These are phyloP conservation scores for Eupleurogrammus muticus DNA, from an alignment of 2,797 vertebrate species.

Conservation along the genomic window DNA sequence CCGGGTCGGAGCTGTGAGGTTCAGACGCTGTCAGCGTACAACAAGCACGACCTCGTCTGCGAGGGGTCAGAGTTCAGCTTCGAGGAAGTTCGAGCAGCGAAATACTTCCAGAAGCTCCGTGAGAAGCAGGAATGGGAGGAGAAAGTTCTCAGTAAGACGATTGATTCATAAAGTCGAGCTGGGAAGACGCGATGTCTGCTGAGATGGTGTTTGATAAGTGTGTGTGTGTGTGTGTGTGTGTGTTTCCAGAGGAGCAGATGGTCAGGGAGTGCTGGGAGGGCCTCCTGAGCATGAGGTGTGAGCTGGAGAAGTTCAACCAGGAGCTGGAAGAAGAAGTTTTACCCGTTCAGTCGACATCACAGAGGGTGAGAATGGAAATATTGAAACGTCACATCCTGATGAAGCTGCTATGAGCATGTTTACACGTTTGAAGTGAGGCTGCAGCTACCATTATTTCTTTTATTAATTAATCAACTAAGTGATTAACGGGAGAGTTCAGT, in stretches of 20 bases:
- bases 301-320: slow-evolving; percentile 81
- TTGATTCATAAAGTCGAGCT: too few relatives aligned
- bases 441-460: too few relatives aligned
- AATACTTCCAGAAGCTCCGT: slow-evolving; percentile 77
- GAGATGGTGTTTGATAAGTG: too few relatives aligned
- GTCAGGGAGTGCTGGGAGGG: slow-evolving; percentile 77
- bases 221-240: too few relatives aligned
- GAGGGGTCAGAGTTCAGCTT: slow-evolving; percentile 88
- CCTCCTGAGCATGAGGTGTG: slow-evolving; percentile 73
- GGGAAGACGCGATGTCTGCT: too few relatives aligned
- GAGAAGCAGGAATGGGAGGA: slow-evolving; percentile 73
- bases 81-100: slow-evolving; percentile 82
- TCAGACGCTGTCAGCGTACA: slow-evolving; percentile 84
- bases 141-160: slow-evolving; percentile 26
- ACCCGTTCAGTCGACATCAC: not conserved
- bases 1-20: not conserved
- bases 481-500: too few relatives aligned
- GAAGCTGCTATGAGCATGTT: too few relatives aligned
- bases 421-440: too few relatives aligned
- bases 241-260: slow-evolving; percentile 67
- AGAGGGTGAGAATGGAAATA: slow-evolving; percentile 30
- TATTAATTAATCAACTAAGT: too few relatives aligned
- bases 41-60: slow-evolving; percentile 81
- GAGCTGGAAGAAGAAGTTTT: slow-evolving; percentile 43
- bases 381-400: too few relatives aligned